Conservation (phyloP, 2,888 invertebrate species). For the Sycophila texana region DNA sequence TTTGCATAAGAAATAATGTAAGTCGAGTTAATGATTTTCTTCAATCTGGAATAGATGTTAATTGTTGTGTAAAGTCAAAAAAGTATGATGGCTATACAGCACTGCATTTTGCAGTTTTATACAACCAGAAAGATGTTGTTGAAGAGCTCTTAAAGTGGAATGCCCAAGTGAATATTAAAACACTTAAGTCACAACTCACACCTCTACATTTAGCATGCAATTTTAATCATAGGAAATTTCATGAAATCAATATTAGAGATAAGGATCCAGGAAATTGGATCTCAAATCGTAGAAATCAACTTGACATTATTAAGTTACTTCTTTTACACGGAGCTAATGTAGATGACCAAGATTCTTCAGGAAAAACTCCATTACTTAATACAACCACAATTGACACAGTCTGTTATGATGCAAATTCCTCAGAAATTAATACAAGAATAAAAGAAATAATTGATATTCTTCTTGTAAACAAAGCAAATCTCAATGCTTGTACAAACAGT, state of each 20-base stretch:
- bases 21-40: neutral
- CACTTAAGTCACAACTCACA: neutral
- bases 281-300: neutral
- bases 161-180: neutral
- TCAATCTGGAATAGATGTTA: neutral
- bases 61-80: no score
- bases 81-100: neutral
- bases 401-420: neutral
- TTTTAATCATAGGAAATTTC: neutral
- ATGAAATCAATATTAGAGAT: neutral
- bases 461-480: neutral
- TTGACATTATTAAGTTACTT: neutral
- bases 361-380: neutral
- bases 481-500: neutral
- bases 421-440: neutral
- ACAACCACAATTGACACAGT: neutral
- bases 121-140: neutral
- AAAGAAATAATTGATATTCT: conserved; percentile 4
- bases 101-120: conserved; percentile 6
- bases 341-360: neutral
- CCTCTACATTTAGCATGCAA: conserved; percentile 10
- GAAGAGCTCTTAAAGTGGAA: neutral
- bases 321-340: neutral
- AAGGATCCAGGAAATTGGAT: no score
- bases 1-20: neutral